Conservation (phyloP, 2,113 vertebrate species). For the Python bivittatus region DNA sequence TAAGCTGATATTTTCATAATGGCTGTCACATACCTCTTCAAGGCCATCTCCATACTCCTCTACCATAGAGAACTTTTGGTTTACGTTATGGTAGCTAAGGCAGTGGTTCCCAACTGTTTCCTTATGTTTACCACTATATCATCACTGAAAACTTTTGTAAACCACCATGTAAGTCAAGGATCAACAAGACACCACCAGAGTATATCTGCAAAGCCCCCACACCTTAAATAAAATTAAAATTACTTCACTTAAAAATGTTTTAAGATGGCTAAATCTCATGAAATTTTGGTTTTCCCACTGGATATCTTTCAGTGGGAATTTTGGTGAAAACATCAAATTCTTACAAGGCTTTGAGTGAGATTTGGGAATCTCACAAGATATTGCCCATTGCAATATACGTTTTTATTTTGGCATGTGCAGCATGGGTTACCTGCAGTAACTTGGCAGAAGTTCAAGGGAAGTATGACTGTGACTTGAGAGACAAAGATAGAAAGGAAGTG, state of each 20-base stretch:
- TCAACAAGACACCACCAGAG: not conserved
- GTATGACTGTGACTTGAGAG: not conserved
- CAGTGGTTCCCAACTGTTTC: not conserved
- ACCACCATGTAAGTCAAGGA: not conserved
- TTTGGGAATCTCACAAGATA: not conserved
- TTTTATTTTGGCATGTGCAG: not conserved
- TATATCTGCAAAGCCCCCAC: not conserved
- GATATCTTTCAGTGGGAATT: not conserved
- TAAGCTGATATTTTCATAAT: not conserved
- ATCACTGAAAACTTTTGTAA: not conserved
- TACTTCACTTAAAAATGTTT: not conserved
- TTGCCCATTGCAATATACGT: not conserved
- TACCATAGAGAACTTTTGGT: not conserved
- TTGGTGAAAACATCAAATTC: not conserved
- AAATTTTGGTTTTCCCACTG: not conserved
- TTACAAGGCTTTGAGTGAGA: not conserved
- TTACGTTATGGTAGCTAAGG: not conserved
- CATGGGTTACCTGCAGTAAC: not conserved
- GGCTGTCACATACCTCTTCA: not conserved
- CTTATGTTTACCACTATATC: not conserved
- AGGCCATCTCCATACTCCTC: not conserved
- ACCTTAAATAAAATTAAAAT: not conserved
- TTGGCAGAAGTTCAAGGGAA: not conserved
- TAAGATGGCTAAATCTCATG: not conserved
- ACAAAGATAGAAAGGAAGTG: not conserved